These are phyloP conservation scores for Cerastis rubricosa DNA, from an alignment of 2,888 invertebrate genomes.

Conservation along the genomic window DNA sequence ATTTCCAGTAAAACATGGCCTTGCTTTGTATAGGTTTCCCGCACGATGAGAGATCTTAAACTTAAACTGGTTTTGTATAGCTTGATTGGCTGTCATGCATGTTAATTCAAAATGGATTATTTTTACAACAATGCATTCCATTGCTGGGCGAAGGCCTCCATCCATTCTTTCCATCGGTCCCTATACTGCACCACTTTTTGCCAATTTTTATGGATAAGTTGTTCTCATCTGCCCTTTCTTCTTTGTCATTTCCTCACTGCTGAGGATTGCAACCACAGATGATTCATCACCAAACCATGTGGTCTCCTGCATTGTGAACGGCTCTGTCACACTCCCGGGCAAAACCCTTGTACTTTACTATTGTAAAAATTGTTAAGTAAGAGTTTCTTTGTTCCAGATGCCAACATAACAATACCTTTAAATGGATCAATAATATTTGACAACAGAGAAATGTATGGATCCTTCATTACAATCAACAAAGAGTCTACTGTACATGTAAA, in stretches of 20 bases:
- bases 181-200: neutral
- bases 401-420: conserved; percentile 76
- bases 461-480: conserved; percentile 73
- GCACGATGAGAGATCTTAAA: no score
- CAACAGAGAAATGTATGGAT: conserved; percentile 80
- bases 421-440: conserved; percentile 73
- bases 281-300: no score
- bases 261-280: no score
- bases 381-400: conserved; percentile 76
- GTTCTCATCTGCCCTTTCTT: no score
- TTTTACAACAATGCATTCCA: neutral
- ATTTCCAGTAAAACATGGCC: no score
- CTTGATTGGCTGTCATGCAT: no score
- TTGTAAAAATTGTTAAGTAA: neutral
- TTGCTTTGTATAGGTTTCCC: no score
- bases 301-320: no score
- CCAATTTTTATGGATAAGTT: neutral
- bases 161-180: neutral
- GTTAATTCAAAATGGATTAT: neutral
- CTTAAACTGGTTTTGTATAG: no score
- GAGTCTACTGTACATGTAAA: conserved; percentile 78
- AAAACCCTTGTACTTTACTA: no score
- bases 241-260: no score
- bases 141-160: neutral
- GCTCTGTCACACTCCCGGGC: no score